Conservation (phyloP, 1,140 invertebrate species). For the Diploscapter pachys region DNA sequence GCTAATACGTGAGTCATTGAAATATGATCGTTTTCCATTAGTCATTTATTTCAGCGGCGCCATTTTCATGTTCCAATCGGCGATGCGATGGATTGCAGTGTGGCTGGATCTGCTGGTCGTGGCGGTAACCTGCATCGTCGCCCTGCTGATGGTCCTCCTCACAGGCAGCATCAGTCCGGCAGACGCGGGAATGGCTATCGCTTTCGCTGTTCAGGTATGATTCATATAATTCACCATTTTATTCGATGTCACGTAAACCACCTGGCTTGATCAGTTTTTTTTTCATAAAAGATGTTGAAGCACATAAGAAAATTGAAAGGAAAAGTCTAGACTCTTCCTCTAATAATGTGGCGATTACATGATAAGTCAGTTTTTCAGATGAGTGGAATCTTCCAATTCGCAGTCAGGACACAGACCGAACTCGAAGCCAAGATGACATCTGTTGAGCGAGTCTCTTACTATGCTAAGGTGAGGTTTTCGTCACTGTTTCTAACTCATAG, state of each 20-base stretch:
- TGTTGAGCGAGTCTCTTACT: slow-evolving; percentile 65
- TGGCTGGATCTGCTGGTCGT: slow-evolving; percentile 69
- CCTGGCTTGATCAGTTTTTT: no score
- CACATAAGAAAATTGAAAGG: neutral
- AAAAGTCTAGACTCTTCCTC: neutral
- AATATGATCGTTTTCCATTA: neutral
- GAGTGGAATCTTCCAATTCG: slow-evolving; percentile 70
- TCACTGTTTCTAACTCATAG: neutral
- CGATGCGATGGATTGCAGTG: slow-evolving; percentile 70
- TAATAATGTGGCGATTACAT: neutral
- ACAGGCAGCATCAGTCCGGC: slow-evolving; percentile 66
- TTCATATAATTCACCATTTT: neutral
- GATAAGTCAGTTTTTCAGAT: slow-evolving; percentile 59
- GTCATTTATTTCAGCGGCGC: slow-evolving; percentile 38
- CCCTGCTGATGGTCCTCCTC: slow-evolving; percentile 66
- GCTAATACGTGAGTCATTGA: slow-evolving; percentile 38
- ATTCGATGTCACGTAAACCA: no score
- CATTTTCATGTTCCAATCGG: slow-evolving; percentile 64
- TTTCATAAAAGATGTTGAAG: no score
- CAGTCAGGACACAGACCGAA: slow-evolving; percentile 68
- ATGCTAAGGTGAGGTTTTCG: slow-evolving; percentile 59
- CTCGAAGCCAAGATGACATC: slow-evolving; percentile 70
- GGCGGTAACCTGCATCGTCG: slow-evolving; percentile 63
- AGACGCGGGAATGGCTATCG: slow-evolving; percentile 69
- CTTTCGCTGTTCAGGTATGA: slow-evolving; percentile 64